phyloP scores from a whole-genome alignment of 1,140 invertebrate species.

The Pygmarrhopalites habei region DNA sequence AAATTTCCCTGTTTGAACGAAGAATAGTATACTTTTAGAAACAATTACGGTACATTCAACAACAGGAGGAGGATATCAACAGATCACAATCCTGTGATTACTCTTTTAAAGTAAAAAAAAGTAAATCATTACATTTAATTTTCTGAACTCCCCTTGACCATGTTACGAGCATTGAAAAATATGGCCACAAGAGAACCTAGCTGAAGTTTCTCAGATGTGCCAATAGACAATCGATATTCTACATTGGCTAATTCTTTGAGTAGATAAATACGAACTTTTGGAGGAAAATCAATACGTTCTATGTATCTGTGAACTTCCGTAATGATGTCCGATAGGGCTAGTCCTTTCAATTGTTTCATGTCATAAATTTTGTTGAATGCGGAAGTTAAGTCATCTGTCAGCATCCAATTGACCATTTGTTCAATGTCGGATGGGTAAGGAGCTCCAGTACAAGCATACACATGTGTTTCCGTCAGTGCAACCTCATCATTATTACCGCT shows the following conservation, averaged over 20 bases:
- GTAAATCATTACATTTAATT: no score
- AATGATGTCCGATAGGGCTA: conserved; percentile 82
- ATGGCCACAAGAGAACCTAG: conserved; percentile 70
- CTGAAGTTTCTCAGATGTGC: conserved; percentile 76
- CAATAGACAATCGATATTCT: conserved; percentile 66
- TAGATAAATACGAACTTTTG: conserved; percentile 62
- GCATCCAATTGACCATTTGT: conserved; percentile 77
- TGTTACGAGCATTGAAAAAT: conserved; percentile 60
- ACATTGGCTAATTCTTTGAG: conserved; percentile 74
- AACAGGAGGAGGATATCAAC: no score
- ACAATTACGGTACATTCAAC: no score
- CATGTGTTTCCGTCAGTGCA: conserved; percentile 55
- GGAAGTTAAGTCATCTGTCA: conserved; percentile 73
- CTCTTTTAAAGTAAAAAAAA: no score
- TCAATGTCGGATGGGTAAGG: conserved; percentile 83
- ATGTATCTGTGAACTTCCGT: conserved; percentile 78
- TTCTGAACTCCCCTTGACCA: no score
- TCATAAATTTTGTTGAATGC: conserved; percentile 77
- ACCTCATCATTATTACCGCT: conserved; percentile 48
- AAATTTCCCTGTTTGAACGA: no score
- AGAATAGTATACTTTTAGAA: no score
- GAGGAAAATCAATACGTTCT: conserved; percentile 76
- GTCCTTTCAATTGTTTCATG: conserved; percentile 75
- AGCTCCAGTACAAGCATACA: conserved; percentile 95
- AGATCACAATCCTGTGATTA: no score